Conservation (phyloP, 2,113 vertebrate genomes). For the Oncorhynchus gorbuscha region DNA sequence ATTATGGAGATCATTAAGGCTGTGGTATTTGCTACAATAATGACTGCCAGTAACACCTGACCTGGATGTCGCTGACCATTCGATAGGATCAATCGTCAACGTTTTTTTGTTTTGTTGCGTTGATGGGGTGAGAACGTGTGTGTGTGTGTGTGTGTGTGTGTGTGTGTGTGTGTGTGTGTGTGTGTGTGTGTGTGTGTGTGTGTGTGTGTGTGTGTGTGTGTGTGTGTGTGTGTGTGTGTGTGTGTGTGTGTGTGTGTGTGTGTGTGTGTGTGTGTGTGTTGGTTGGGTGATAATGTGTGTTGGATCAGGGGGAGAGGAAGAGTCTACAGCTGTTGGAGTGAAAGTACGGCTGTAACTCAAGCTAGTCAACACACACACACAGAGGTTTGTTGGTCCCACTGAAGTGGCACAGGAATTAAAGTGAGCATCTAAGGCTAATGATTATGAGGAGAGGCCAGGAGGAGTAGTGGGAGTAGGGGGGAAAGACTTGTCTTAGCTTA, state of each 20-base stretch:
- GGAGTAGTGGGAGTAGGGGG: background rate
- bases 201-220: background rate
- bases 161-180: background rate
- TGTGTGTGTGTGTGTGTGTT: too few relatives aligned
- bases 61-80: conserved; percentile 45
- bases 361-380: background rate
- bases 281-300: background rate
- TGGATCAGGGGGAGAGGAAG: background rate
- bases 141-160: background rate
- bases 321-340: conserved; percentile 31
- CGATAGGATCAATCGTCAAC: conserved; percentile 50
- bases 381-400: background rate
- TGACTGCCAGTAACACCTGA: conserved; percentile 44
- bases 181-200: background rate
- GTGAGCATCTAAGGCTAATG: background rate
- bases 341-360: conserved; percentile 18
- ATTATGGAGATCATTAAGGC: background rate
- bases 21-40: conserved; percentile 40
- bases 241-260: background rate
- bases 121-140: background rate
- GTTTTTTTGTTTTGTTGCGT: background rate
- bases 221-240: background rate
- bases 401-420: background rate
- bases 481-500: background rate
- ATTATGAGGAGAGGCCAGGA: background rate